These are phyloP conservation scores for Lathronympha strigana DNA, from an alignment of 2,888 invertebrate species.

Conservation along the genomic window DNA sequence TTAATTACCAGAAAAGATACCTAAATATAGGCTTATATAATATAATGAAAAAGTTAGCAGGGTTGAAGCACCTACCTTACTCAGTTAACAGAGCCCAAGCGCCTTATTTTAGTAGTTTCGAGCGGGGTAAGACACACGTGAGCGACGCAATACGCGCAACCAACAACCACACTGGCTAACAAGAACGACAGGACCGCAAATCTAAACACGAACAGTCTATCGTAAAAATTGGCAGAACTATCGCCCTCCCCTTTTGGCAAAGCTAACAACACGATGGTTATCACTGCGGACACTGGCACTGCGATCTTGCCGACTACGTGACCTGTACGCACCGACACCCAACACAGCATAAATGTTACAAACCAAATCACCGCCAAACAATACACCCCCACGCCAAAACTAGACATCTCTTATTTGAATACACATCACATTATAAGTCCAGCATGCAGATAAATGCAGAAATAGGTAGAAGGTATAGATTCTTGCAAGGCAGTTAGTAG, in stretches of 20 bases:
- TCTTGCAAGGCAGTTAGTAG: constrained; percentile 54
- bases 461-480: constrained; percentile 40
- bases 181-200: constrained; percentile 62
- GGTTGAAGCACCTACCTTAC: constrained; percentile 59
- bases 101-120: constrained; percentile 66
- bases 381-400: constrained; percentile 87
- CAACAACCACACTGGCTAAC: constrained; percentile 59
- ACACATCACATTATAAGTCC: constrained; percentile 33
- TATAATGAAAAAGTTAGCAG: constrained; percentile 31
- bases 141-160: constrained; percentile 62
- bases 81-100: constrained; percentile 60
- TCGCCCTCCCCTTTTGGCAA: constrained; percentile 83
- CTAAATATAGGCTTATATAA: constrained; percentile 29
- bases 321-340: constrained; percentile 86
- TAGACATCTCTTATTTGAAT: constrained; percentile 58
- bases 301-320: constrained; percentile 86
- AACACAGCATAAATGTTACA: constrained; percentile 85
- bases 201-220: constrained; percentile 65
- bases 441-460: constrained; percentile 50
- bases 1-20: neutral
- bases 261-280: constrained; percentile 84
- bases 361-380: constrained; percentile 87
- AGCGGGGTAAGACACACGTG: constrained; percentile 65
- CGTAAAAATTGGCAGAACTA: constrained; percentile 77
- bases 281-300: constrained; percentile 77